Evolutionary conservation across 2,113 vertebrate species (phyloP), one percentile per base, ranked within the genome.

Genomic region (Ivindomyrus marchei): DNA sequence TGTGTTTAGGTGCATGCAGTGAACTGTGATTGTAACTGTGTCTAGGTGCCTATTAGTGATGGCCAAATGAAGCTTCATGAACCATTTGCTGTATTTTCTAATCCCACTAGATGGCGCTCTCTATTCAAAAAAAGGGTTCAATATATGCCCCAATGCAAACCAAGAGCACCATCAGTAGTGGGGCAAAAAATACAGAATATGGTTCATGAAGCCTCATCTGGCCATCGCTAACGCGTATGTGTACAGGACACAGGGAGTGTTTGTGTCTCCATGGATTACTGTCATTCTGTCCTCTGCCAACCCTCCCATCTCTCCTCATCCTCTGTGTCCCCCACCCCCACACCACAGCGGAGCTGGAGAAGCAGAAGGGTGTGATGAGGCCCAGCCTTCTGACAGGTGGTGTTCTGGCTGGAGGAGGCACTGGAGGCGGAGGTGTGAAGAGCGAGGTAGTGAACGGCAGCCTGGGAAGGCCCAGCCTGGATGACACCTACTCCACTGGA

Each of bases 311-410:
- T 87, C 86, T 88, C 90, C 19, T 80, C 58, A 10, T 66, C 2
- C n/a, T 27, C 58, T 66, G 58, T 66, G 39, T 21, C 80, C 53
- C 8, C 36, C 24, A 50, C 8, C 10, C 36, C 50, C 7, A 31
- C 4, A 19, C 46, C 91, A 39, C 95, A 98, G 97, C 97, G 11
- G 97, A 98, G 91, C 94, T 98, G 3, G 97, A 98, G 93, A 98
- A 98, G 93, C 97, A 98, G 95, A 98, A 98, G 93, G 97, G 97
- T 19, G 95, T 97, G 91, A 97, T 98, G 96, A 96, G 97, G 89
- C 96, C 97, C 87, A 96, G 96, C 0, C 90, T 95, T 88, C 90
- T 97, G 87, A 95, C 94, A 11, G 95, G 94, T 0, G 95, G 94
- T 45, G 94, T 94, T 31, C 91, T 93, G 85, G 77, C 77, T n/a